Evolutionary conservation across 2,888 invertebrate species (phyloP).

Genomic region (Sinodicranocentrus sp.): DNA sequence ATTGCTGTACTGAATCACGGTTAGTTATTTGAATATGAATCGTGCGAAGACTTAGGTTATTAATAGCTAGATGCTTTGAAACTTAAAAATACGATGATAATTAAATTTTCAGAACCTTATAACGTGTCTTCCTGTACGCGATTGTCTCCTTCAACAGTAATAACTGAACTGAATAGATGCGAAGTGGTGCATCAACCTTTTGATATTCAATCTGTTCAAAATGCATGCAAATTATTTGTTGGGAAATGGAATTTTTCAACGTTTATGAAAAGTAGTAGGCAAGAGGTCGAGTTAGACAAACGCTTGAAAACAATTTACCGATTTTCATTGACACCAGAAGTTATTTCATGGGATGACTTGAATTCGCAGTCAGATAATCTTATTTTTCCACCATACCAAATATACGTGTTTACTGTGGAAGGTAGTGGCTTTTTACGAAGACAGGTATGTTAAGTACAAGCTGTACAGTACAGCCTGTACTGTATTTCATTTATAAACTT

Average conservation of each 20-base stretch:
- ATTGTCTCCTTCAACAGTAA: conserved; percentile 11
- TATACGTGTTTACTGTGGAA: conserved; percentile 73
- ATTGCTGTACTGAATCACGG: conserved; percentile 64
- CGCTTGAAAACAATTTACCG: conserved; percentile 59
- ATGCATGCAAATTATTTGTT: conserved; percentile 67
- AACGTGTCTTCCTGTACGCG: background rate
- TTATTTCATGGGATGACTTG: background rate
- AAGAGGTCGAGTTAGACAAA: background rate
- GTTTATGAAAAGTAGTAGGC: conserved; percentile 60
- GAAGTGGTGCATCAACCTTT: conserved; percentile 69
- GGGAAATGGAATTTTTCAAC: conserved; percentile 69
- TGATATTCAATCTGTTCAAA: conserved; percentile 51
- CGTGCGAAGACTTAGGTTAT: background rate
- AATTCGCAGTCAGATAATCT: background rate
- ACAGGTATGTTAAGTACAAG: conserved; percentile 67
- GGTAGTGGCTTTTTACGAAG: conserved; percentile 74
- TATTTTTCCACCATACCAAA: conserved; percentile 46
- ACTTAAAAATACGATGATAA: background rate
- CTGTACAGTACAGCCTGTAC: too few species aligned
- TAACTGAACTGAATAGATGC: conserved; percentile 55
- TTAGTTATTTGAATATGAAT: background rate
- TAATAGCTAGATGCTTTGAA: background rate
- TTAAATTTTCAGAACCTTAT: conserved; percentile 3
- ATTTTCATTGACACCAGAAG: conserved; percentile 58
- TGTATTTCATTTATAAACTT: too few species aligned